Percentiles rank a stretch among this genome's conserved stretches.
These are phyloP conservation scores for Pollenia labialis DNA, from an alignment of 2,888 invertebrate genomes.

Conservation along the genomic window DNA sequence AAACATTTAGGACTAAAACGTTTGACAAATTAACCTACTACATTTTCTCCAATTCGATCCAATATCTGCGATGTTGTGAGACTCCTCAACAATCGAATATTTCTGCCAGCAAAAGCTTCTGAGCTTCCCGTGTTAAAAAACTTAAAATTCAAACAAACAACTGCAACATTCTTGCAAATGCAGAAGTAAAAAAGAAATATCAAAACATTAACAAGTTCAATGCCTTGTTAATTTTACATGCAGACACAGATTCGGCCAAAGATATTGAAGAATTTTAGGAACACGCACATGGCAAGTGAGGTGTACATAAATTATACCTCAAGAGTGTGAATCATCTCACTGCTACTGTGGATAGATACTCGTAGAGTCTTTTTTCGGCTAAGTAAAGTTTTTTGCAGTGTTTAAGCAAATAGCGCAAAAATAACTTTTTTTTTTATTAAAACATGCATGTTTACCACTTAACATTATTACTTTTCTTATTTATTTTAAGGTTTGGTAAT, in stretches of 20 bases:
- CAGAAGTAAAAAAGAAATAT: conserved; percentile 22
- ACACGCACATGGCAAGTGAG: conserved; percentile 43
- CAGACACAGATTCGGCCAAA: conserved; percentile 16
- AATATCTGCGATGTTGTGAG: no score
- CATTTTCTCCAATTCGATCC: no score
- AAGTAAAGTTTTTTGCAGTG: neutral
- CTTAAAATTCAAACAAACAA: neutral
- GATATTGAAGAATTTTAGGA: neutral
- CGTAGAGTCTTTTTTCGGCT: conserved; percentile 12
- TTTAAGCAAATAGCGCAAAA: conserved; percentile 11
- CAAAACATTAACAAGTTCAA: conserved; percentile 66
- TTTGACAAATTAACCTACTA: no score
- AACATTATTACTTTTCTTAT: conserved; percentile 2
- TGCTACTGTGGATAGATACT: neutral
- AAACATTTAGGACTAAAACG: no score
- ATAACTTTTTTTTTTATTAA: conserved; percentile 7
- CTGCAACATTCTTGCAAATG: conserved; percentile 7
- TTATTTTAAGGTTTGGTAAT: conserved; percentile 38
- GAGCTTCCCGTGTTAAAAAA: neutral
- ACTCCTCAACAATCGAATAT: no score
- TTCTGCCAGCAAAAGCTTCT: no score
- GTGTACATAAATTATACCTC: conserved; percentile 11
- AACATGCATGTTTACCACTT: conserved; percentile 45
- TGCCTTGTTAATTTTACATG: conserved; percentile 57
- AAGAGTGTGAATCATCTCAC: conserved; percentile 49